phyloP scores from a whole-genome alignment of 2,797 vertebrate genomes.

The Bufotes viridis region DNA sequence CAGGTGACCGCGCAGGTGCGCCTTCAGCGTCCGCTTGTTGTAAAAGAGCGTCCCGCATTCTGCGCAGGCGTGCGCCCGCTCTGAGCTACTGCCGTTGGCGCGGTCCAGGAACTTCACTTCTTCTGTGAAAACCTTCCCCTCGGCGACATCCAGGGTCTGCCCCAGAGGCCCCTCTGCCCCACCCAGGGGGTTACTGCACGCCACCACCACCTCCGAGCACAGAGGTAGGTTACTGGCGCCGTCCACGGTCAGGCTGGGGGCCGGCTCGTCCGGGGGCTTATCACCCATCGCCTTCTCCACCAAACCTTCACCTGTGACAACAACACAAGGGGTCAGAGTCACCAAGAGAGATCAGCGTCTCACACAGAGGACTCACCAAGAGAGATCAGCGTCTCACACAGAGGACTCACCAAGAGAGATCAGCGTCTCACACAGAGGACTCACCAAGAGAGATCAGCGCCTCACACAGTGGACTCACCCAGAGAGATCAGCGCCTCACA shows the following conservation, averaged over 20 bases:
- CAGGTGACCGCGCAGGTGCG: conserved; percentile 43
- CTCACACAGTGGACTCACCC: too few relatives aligned
- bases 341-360: too few relatives aligned
- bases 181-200: not conserved
- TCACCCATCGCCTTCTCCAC: conserved; percentile 18
- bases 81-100: not conserved
- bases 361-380: too few relatives aligned
- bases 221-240: not conserved
- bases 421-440: too few relatives aligned
- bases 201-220: not conserved
- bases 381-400: too few relatives aligned
- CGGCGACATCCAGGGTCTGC: not conserved
- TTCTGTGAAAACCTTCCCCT: conserved; percentile 42
- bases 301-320: not conserved
- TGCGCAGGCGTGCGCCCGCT: conserved; percentile 30
- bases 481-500: too few relatives aligned
- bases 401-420: too few relatives aligned
- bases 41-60: conserved; percentile 50
- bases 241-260: not conserved
- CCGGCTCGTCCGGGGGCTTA: not conserved
- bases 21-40: conserved; percentile 53
- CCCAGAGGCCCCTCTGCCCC: not conserved
- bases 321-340: not conserved
- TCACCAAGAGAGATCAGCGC: too few relatives aligned
- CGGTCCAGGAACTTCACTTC: conserved; percentile 24